A percentile compares a stretch with the other conserved stretches of the same genome.
Evolutionary conservation across 2,797 vertebrate species (phyloP).

Genomic region (Melanotaenia nigrans): DNA sequence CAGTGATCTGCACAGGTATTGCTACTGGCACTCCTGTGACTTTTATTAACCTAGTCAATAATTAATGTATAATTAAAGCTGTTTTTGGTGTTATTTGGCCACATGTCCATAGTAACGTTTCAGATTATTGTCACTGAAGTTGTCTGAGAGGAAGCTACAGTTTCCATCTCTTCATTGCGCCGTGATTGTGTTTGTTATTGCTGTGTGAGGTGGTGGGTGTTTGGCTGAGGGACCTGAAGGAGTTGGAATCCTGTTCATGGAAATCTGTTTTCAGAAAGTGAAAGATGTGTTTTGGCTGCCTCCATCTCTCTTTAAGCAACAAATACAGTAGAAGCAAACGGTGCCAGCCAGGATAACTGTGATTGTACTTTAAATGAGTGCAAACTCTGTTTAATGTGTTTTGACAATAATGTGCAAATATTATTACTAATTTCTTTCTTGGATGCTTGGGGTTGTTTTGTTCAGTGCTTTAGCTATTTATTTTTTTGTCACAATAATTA

Average conservation of each 20-base stretch:
- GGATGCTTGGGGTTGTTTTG: conserved; percentile 5
- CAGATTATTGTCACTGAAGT: not conserved
- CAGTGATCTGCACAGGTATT: not conserved
- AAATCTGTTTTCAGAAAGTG: not conserved
- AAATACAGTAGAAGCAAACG: not conserved
- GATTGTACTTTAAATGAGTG: not conserved
- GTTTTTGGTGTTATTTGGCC: not conserved
- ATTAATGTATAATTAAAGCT: not conserved
- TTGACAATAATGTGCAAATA: too few relatives aligned
- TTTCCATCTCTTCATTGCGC: not conserved
- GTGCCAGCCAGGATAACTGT: not conserved
- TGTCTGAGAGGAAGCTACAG: not conserved
- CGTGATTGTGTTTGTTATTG: not conserved
- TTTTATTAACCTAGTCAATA: not conserved
- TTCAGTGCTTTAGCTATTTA: conserved; percentile 10
- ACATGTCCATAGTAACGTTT: not conserved
- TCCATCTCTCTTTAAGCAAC: not conserved
- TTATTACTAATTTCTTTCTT: not conserved
- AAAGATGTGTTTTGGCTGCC: not conserved
- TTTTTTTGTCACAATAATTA: conserved; percentile 17
- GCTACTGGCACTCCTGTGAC: too few relatives aligned
- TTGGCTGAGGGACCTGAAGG: not conserved
- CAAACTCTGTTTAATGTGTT: not conserved
- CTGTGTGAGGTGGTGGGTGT: not conserved
- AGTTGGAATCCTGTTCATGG: not conserved